Evolutionary conservation across 2,797 vertebrate genomes (phyloP).

Genomic region (Lepilemur ruficaudatus): DNA sequence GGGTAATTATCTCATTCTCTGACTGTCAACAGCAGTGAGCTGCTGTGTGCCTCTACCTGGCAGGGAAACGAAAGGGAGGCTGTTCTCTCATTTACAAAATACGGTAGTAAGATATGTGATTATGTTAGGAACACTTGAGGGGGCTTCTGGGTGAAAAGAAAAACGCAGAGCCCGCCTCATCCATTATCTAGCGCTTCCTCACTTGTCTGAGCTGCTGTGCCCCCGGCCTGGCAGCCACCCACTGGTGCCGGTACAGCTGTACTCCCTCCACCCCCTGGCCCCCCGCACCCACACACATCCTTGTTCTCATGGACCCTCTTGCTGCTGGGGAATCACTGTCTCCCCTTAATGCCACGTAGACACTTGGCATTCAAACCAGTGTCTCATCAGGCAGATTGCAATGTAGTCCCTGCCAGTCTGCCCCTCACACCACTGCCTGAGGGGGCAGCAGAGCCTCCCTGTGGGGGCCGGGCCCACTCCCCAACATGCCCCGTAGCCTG

Average conservation of each 20-base stretch:
- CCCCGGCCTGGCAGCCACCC: neutral
- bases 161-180: neutral
- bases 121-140: neutral
- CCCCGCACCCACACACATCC: neutral
- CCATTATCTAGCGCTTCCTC: neutral
- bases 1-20: slow-evolving; percentile 13
- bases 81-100: slow-evolving; percentile 35
- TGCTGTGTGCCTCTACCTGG: slow-evolving; percentile 3
- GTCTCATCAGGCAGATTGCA: neutral
- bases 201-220: neutral
- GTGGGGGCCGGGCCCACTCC: rapidly evolving
- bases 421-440: neutral
- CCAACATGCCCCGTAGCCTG: no score
- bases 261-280: neutral
- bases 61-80: neutral
- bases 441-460: no score
- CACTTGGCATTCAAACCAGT: neutral
- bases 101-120: neutral
- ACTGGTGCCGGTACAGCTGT: no score
- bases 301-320: neutral
- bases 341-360: neutral
- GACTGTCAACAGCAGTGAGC: neutral
- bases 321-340: neutral
- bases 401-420: neutral
- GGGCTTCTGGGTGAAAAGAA: neutral